phyloP scores from a whole-genome alignment of 2,888 invertebrate species.

The Griposia aprilina region DNA sequence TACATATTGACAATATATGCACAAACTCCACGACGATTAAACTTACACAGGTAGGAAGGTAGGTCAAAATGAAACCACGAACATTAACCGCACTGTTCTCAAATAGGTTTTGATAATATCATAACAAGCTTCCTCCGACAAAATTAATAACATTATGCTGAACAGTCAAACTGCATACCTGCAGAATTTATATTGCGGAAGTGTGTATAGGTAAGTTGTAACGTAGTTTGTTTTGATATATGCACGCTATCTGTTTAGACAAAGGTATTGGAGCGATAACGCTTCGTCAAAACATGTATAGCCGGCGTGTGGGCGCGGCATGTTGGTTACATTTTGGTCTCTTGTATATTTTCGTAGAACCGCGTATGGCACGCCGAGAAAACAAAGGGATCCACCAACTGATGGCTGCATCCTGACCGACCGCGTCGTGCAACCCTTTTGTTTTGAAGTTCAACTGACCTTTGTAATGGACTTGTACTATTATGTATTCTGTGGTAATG shows the following conservation, averaged over 20 bases:
- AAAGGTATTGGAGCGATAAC: constrained; percentile 69
- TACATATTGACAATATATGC: no score
- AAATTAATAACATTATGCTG: neutral
- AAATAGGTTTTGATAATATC: neutral
- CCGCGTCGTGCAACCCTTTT: constrained; percentile 68
- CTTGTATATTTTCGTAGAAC: constrained; percentile 87
- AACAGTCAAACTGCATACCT: constrained; percentile 25
- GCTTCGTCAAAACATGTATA: constrained; percentile 77
- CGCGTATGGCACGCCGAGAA: constrained; percentile 80
- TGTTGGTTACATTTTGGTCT: constrained; percentile 84
- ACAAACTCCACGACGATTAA: neutral
- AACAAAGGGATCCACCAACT: constrained; percentile 81
- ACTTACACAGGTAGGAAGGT: neutral
- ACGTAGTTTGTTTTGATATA: constrained; percentile 50
- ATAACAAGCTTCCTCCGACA: neutral
- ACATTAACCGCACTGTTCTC: neutral
- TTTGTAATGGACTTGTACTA: constrained; percentile 30
- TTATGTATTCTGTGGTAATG: constrained; percentile 14
- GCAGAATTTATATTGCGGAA: constrained; percentile 53
- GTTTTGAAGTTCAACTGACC: constrained; percentile 64
- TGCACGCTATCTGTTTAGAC: constrained; percentile 56
- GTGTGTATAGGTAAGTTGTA: constrained; percentile 14
- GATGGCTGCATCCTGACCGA: constrained; percentile 82
- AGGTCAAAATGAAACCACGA: constrained; percentile 3
- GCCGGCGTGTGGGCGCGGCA: constrained; percentile 82